Conservation (phyloP, 2,113 vertebrate species). For the Gnathonemus echidnorhynchus region DNA sequence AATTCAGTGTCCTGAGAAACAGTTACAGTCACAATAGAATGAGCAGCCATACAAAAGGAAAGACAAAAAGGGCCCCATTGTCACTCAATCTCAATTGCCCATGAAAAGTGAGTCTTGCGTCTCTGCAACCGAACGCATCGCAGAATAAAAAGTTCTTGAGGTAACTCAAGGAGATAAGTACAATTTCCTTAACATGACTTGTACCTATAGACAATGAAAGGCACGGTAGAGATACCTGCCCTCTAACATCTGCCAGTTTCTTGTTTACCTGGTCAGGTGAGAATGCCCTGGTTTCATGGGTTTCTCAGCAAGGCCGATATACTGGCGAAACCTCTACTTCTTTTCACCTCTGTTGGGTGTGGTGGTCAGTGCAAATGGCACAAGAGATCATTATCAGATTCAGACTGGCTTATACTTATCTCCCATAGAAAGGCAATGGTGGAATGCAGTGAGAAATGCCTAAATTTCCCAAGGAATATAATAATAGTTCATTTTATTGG, state of each 20-base stretch:
- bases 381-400: neutral
- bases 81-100: neutral
- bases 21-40: neutral
- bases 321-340: neutral
- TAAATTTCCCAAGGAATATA: neutral
- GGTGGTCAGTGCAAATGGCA: neutral
- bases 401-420: neutral
- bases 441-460: neutral
- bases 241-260: neutral
- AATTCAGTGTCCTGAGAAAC: neutral
- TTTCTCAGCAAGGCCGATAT: neutral
- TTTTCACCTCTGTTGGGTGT: neutral
- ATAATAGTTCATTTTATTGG: neutral
- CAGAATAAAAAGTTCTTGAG: neutral
- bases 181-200: neutral
- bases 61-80: neutral
- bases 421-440: neutral
- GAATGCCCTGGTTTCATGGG: neutral
- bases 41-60: neutral
- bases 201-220: neutral
- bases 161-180: neutral
- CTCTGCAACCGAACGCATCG: neutral
- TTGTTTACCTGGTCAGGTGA: neutral
- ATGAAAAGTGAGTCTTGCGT: neutral
- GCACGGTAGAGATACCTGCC: neutral